Base-by-base conservation (phyloP, 30 jellyfish, hydroid and myxozoan genomes). In the Catostylus mosaicus region DNA sequence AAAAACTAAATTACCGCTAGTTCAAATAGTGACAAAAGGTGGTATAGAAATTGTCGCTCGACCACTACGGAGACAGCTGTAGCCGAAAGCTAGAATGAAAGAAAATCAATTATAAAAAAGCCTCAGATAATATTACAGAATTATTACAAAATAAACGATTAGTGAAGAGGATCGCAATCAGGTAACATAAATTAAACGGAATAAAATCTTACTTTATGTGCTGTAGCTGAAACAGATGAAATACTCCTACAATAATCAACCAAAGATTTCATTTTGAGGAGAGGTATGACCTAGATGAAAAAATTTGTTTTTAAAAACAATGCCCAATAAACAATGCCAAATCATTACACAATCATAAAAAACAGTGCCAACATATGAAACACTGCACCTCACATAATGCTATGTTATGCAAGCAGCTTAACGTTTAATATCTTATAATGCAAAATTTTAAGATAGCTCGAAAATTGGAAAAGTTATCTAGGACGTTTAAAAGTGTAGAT, bases 1-100 rank as follows among this genome's bases (percentile, higher is more conserved):
- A n/a, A n/a, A n/a, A n/a, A 50, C 4, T 4, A 50, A 68, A 59
- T 74, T 74, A 74, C 85, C 48, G 76, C 38, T 35, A 43, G 34
- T 16, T 37, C 45, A 30, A 51, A 51, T 12, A 74, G 75, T 16
- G 71, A 74, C 0, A 74, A 22, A 29, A 74, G 62, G 31, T 74
- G 37, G 71, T 51, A 74, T 1, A 74, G 75, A 74, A 74, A 68
- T 37, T 36, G 38, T 37, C 80, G 35, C 59, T 68, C 80, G 14
- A 68, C 56, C 35, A 68, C 59, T 8, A 64, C 35, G 61, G 80
- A 68, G 14, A 37, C 18, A 1, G 80, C 64, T 3, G 37, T 33
- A 24, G 64, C 7, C 14, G 80, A 68, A 27, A 68, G 19, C 80
- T 68, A 66, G 60, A 66, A 66, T 12, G 11, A 34, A 34, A 30